Percentiles rank a stretch among this genome's conserved stretches.
These are phyloP conservation scores for Guaruba guarouba DNA, from an alignment of 2,113 vertebrate species.

Conservation along the genomic window DNA sequence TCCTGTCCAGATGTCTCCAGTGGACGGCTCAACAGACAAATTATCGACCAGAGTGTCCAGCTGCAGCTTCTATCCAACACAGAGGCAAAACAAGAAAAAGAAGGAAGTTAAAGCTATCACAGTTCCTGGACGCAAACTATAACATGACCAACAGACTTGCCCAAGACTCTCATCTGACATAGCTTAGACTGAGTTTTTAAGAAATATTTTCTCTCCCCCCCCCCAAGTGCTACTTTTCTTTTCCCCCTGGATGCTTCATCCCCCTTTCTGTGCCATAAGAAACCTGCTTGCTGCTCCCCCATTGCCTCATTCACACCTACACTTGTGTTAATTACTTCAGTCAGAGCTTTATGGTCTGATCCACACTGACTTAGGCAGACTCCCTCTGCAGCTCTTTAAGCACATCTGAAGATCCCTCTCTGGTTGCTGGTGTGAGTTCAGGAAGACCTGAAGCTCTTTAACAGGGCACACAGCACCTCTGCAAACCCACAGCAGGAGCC, in stretches of 20 bases:
- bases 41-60: conserved; percentile 85
- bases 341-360: not conserved
- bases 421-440: not conserved
- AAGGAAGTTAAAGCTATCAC: not conserved
- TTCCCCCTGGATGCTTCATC: not conserved
- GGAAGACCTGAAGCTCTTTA: not conserved
- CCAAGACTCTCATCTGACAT: not conserved
- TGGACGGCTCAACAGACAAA: conserved; percentile 80
- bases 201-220: not conserved
- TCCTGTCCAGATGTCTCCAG: conserved; percentile 88
- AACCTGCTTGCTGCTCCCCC: not conserved
- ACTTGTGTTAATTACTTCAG: not conserved
- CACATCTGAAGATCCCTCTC: rapidly evolving
- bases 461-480: rapidly evolving
- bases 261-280: not conserved
- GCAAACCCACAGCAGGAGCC: not conserved
- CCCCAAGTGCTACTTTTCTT: not conserved
- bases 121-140: not conserved
- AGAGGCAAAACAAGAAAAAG: not conserved
- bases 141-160: not conserved
- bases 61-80: conserved; percentile 72
- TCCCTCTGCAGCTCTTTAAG: not conserved
- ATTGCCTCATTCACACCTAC: not conserved
- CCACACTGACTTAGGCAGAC: not conserved
- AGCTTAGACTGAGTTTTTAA: not conserved